A percentile compares a stretch with the other conserved stretches of the same genome.
Conservation (phyloP, 2,888 invertebrate species). For the Steromphala cineraria region DNA sequence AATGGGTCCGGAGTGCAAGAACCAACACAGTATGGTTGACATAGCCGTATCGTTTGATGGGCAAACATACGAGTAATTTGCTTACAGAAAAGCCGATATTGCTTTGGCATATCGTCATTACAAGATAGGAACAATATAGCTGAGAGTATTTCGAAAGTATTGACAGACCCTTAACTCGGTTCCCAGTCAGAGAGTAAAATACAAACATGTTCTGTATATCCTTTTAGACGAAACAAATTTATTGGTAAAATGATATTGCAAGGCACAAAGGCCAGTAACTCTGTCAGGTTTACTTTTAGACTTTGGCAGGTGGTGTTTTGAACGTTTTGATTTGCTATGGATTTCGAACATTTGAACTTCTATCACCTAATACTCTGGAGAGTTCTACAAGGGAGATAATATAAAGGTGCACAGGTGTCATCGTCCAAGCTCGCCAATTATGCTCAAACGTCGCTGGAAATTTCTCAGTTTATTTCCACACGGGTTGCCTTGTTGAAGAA, state of each 20-base stretch:
- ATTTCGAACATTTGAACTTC: constrained; percentile 6
- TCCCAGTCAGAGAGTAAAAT: neutral
- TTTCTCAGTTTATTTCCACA: neutral
- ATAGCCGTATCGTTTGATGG: neutral
- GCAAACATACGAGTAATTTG: constrained; percentile 5
- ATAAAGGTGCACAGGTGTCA: neutral
- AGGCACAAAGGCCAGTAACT: constrained; percentile 7
- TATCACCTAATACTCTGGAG: neutral
- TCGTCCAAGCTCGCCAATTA: neutral
- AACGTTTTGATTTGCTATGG: constrained; percentile 3
- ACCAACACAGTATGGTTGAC: neutral
- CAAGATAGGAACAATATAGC: neutral
- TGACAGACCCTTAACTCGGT: neutral
- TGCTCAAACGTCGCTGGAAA: neutral
- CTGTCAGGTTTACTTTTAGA: constrained; percentile 1
- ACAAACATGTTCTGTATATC: neutral
- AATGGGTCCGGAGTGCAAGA: constrained; percentile 3
- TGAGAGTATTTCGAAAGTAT: neutral
- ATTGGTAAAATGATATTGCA: neutral
- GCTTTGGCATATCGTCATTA: neutral
- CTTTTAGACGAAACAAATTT: constrained; percentile 6
- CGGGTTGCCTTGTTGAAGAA: neutral
- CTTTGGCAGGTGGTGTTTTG: constrained; percentile 16
- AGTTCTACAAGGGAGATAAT: neutral
- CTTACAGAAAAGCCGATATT: neutral